Evolutionary conservation across 2,888 invertebrate genomes (phyloP).

Genomic region (Chrysodeixis includens): DNA sequence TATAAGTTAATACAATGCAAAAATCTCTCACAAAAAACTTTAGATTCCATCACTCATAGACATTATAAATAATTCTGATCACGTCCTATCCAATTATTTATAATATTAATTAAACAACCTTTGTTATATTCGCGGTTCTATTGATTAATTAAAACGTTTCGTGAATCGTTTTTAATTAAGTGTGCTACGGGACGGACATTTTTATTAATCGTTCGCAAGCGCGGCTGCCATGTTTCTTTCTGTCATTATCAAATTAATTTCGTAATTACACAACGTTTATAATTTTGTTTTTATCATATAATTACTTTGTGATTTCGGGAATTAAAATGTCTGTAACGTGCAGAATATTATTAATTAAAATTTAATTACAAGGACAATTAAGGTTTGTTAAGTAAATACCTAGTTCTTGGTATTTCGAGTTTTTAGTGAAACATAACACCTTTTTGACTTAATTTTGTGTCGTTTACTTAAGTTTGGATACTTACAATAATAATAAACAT

Average conservation of each 20-base stretch:
- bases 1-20: not conserved
- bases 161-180: conserved; percentile 54
- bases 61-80: conserved; percentile 32
- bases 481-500: too few species aligned
- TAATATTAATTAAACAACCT: conserved; percentile 26
- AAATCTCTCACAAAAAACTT: not conserved
- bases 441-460: not conserved
- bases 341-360: conserved; percentile 7
- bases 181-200: conserved; percentile 35
- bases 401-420: not conserved
- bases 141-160: conserved; percentile 54
- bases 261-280: conserved; percentile 48
- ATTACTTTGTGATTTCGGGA: conserved; percentile 25
- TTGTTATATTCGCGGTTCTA: conserved; percentile 42
- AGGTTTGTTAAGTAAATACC: conserved; percentile 3
- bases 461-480: too few species aligned
- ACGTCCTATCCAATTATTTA: conserved; percentile 45
- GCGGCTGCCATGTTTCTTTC: conserved; percentile 40
- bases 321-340: conserved; percentile 1
- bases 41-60: conserved; percentile 14
- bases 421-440: not conserved
- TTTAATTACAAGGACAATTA: not conserved
- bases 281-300: conserved; percentile 24
- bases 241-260: conserved; percentile 54
- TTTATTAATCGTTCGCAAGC: conserved; percentile 42